phyloP scores from a whole-genome alignment of 1,140 invertebrate species.

The Dufourea novaeangliae region DNA sequence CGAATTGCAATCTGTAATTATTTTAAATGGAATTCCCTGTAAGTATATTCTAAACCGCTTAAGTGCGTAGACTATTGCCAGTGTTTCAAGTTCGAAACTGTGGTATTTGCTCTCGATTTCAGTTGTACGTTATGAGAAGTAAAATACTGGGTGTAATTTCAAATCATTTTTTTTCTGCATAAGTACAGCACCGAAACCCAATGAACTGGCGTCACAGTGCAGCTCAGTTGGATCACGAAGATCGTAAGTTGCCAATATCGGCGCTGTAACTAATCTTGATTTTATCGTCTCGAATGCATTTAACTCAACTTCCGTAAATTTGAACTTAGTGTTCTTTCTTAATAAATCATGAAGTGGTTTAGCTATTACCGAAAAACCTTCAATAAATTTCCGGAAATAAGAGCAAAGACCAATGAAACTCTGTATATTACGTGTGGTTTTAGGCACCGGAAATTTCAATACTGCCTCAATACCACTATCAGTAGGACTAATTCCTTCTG shows the following conservation, averaged over 20 bases:
- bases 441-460: background rate
- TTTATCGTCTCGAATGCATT: background rate
- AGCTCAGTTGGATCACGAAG: slow-evolving; percentile 54
- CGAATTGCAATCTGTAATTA: slow-evolving; percentile 3
- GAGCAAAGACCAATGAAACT: slow-evolving; percentile 37
- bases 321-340: slow-evolving; percentile 10
- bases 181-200: slow-evolving; percentile 60
- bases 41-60: slow-evolving; percentile 7
- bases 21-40: background rate
- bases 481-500: background rate
- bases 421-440: background rate
- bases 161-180: slow-evolving; percentile 45
- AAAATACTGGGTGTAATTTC: background rate
- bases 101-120: background rate
- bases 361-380: slow-evolving; percentile 16
- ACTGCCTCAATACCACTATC: background rate
- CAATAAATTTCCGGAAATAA: slow-evolving; percentile 50
- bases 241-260: slow-evolving; percentile 38
- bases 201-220: slow-evolving; percentile 61
- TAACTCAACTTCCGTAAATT: slow-evolving; percentile 12
- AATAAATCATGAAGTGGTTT: slow-evolving; percentile 33
- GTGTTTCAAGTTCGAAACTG: slow-evolving; percentile 15
- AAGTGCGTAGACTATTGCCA: slow-evolving; percentile 11
- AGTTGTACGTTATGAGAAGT: slow-evolving; percentile 13
- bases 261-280: background rate